These are phyloP conservation scores for Shinisaurus crocodilurus DNA, from an alignment of 2,113 vertebrate species.

Conservation along the genomic window DNA sequence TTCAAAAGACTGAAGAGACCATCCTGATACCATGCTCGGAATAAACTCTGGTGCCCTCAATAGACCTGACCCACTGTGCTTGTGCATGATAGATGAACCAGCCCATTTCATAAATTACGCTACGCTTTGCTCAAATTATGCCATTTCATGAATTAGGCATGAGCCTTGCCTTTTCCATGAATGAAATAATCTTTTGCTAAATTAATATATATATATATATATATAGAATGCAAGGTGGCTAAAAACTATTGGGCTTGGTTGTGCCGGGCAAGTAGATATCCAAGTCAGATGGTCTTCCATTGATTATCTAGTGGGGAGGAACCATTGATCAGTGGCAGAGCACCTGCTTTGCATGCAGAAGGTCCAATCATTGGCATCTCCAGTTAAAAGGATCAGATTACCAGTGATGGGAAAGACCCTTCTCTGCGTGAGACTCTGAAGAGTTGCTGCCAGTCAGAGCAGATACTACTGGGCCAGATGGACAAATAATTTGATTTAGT, in stretches of 20 bases:
- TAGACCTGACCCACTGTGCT: background rate
- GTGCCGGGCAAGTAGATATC: background rate
- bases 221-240: background rate
- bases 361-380: no score
- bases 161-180: background rate
- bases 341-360: no score
- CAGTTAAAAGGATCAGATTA: no score
- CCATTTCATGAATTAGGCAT: background rate
- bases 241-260: background rate
- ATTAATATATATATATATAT: no score
- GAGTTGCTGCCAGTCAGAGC: no score
- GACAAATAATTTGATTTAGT: no score
- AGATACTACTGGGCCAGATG: no score
- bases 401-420: no score
- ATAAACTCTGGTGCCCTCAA: background rate
- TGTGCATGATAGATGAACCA: background rate
- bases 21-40: background rate
- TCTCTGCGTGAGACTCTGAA: no score
- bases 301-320: background rate
- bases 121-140: background rate
- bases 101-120: background rate
- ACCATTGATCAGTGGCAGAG: no score
- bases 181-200: background rate
- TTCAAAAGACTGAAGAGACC: background rate
- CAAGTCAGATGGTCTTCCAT: background rate